These are phyloP conservation scores for Polydrusus cervinus DNA, from an alignment of 2,888 invertebrate genomes.

Conservation along the genomic window DNA sequence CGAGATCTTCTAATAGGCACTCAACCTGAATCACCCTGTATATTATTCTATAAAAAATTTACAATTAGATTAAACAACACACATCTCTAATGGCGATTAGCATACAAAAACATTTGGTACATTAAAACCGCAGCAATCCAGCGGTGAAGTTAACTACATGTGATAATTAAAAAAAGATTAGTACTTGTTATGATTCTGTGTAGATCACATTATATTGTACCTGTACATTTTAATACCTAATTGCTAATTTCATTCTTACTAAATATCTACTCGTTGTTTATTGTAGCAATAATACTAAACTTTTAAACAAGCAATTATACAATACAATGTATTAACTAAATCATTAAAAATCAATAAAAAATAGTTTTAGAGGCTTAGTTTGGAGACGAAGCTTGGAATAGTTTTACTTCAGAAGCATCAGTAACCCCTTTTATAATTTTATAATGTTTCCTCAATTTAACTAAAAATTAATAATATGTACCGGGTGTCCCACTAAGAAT, in stretches of 20 bases:
- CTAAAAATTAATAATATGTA: too few species aligned
- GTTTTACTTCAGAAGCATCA: neutral
- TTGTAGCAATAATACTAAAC: neutral
- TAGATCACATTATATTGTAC: too few species aligned
- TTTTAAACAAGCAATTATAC: neutral
- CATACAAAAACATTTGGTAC: too few species aligned
- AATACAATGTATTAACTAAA: neutral
- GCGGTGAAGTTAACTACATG: neutral
- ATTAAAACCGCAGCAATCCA: neutral
- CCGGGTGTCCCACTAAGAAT: too few species aligned
- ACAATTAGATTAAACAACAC: too few species aligned
- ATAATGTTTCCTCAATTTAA: too few species aligned
- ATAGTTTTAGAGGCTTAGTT: neutral
- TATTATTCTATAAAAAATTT: too few species aligned
- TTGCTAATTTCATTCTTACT: neutral
- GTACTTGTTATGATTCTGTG: neutral
- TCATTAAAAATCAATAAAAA: slow-evolving; percentile 1
- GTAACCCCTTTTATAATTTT: too few species aligned
- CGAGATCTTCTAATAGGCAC: too few species aligned
- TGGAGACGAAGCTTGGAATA: neutral
- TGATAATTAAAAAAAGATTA: slow-evolving; percentile 18
- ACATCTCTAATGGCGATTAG: too few species aligned
- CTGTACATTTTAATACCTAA: neutral
- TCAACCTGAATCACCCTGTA: too few species aligned
- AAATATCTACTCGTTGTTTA: neutral